Evolutionary conservation across 1,140 invertebrate species (phyloP).

Genomic region (Ceratoteleas bidentatus): DNA sequence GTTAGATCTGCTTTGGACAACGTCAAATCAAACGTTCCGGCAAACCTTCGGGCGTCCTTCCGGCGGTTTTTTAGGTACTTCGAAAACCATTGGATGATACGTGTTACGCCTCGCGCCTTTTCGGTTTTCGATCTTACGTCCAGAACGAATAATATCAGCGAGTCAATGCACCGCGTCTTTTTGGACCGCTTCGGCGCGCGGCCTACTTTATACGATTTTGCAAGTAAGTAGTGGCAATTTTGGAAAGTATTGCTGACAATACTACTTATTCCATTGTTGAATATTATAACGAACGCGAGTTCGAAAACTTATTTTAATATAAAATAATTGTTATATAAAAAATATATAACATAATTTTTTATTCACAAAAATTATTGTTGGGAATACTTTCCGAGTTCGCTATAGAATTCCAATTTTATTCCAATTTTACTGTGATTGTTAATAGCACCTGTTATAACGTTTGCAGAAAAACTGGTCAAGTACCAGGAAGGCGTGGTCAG

Average conservation of each 20-base stretch:
- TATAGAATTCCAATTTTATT: no score
- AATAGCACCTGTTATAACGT: not conserved
- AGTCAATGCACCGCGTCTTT: not conserved
- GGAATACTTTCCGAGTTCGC: no score
- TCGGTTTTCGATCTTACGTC: not conserved
- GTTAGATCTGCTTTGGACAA: not conserved
- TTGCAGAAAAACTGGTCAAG: not conserved
- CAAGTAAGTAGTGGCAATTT: not conserved
- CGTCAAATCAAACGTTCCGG: not conserved
- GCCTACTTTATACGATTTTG: not conserved
- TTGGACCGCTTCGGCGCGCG: not conserved
- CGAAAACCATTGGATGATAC: not conserved
- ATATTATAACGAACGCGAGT: no score
- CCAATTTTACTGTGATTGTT: no score
- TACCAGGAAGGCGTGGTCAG: not conserved
- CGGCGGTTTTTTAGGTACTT: not conserved
- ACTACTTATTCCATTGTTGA: no score
- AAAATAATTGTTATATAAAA: no score
- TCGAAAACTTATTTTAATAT: no score
- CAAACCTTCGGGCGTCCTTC: not conserved
- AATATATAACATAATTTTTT: no score
- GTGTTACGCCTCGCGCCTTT: not conserved
- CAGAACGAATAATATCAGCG: not conserved
- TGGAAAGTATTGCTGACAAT: no score
- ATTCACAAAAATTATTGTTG: no score